A percentile compares a stretch with the other conserved stretches of the same genome.
Evolutionary conservation across 2,888 invertebrate genomes (phyloP).

Genomic region (Parthenolecanium corni): DNA sequence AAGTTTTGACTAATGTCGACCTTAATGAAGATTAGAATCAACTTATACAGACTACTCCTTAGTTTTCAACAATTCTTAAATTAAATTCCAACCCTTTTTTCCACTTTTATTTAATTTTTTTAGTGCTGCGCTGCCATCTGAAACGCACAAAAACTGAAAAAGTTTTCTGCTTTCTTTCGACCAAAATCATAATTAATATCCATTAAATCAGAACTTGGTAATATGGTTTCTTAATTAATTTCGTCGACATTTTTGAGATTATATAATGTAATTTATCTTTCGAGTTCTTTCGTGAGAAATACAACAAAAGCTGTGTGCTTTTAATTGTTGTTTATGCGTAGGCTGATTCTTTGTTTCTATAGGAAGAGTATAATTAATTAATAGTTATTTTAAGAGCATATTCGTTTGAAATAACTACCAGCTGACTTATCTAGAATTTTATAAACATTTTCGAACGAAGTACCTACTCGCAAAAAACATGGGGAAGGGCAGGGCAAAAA

Average conservation of each 20-base stretch:
- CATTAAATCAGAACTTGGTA: slow-evolving; percentile 25
- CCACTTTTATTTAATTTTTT: background rate
- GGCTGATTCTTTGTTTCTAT: slow-evolving; percentile 9
- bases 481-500: too few relatives aligned
- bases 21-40: slow-evolving; percentile 23
- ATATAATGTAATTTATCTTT: slow-evolving; percentile 24
- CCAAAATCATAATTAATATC: slow-evolving; percentile 25
- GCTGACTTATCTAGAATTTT: too few relatives aligned
- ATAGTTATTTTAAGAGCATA: too few relatives aligned
- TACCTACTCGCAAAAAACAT: too few relatives aligned
- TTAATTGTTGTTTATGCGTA: slow-evolving; percentile 15
- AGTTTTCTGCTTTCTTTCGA: slow-evolving; percentile 17
- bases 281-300: slow-evolving; percentile 6
- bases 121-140: too few relatives aligned
- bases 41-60: slow-evolving; percentile 12
- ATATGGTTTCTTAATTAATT: slow-evolving; percentile 26
- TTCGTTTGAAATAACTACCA: too few relatives aligned
- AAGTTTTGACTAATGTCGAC: slow-evolving; percentile 21
- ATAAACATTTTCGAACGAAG: too few relatives aligned
- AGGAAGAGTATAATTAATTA: too few relatives aligned
- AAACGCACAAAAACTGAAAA: slow-evolving; percentile 9
- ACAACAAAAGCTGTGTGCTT: slow-evolving; percentile 5
- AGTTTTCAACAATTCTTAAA: slow-evolving; percentile 12
- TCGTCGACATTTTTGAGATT: slow-evolving; percentile 22
- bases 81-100: slow-evolving; percentile 20